A percentile compares a stretch with the other conserved stretches of the same genome.
These are phyloP conservation scores for Glareola pratincola DNA, from an alignment of 2,113 vertebrate genomes.

Conservation along the genomic window DNA sequence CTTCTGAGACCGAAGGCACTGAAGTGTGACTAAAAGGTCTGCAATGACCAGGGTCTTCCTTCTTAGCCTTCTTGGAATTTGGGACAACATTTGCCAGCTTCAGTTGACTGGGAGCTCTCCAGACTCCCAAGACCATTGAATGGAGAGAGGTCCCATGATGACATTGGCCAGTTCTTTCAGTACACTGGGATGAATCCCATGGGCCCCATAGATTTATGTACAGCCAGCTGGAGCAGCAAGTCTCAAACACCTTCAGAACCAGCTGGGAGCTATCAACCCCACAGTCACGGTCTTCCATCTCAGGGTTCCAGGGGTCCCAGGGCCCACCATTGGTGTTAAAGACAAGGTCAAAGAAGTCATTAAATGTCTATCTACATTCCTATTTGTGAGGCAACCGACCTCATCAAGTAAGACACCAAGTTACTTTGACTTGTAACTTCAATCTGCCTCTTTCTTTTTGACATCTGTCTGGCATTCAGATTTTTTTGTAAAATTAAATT, in stretches of 20 bases:
- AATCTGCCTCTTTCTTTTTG: neutral
- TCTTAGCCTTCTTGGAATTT: neutral
- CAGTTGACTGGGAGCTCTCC: neutral
- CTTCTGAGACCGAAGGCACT: neutral
- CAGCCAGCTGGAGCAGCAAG: neutral
- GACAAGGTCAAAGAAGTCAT: neutral
- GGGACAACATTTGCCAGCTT: neutral
- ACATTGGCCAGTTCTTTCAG: neutral
- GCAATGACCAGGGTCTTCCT: neutral
- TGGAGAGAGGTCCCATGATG: accelerated
- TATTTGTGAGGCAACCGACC: neutral
- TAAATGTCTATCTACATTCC: neutral
- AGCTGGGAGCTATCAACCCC: accelerated
- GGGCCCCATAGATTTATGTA: accelerated
- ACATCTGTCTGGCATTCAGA: neutral
- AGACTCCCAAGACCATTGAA: neutral
- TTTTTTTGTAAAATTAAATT: neutral
- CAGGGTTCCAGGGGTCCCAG: neutral
- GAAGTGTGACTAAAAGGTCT: neutral
- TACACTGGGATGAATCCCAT: neutral
- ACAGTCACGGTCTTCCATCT: accelerated
- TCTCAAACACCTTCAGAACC: neutral
- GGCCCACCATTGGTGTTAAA: neutral
- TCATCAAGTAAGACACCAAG: neutral
- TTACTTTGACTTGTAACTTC: neutral